Base-by-base conservation (phyloP, 2,888 invertebrate species). In the Caenorhabditis sp. region DNA sequence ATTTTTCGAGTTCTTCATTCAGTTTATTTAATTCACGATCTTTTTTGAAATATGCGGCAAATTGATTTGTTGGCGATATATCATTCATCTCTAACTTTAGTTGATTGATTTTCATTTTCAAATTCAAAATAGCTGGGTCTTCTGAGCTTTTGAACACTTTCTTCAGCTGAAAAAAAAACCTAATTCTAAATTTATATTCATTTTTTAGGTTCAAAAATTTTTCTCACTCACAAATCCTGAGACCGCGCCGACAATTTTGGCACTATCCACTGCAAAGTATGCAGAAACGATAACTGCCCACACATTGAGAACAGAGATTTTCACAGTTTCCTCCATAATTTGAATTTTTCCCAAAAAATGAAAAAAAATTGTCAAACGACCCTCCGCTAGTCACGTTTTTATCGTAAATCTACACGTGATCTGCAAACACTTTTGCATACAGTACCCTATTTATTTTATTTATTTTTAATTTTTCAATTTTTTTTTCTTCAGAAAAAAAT, bases 21-120 rank as follows among this genome's bases (percentile, higher is more conserved):
- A 69, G 21, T 31, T 74, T 76, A 27, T 74, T 78, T 55, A 76
- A 10, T 37, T 71, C 66, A 19, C 78, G 60, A 8, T 78, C 78
- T 58, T 76, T 78, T 31, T 78, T 78, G 68, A 78, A 76, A 62
- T 78, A 78, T 1, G 58, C 59, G 1, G 78, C 70, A 53, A 76
- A 78, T 57, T 78, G 69, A 8, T 54, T 64, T 0, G 76, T 76
- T 21, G 76, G 78, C 19, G 78, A 78, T 24, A 78, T 78, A 53
- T 24, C 54, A 43, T 66, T 23, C n/a, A 69, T 5, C 58, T 74
- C 73, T 24, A 17, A 19, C 23, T 43, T 49, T n/a, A 63, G 26
- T 53, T 60, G 50, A n/a, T 43, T 27, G 5, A 73, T 66, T 66
- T 73, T 65, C 21, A 1, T 12, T 37, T 69, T 73, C 17, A 69